Evolutionary conservation across 1,140 invertebrate genomes (phyloP).

Genomic region (Sinella curviseta): DNA sequence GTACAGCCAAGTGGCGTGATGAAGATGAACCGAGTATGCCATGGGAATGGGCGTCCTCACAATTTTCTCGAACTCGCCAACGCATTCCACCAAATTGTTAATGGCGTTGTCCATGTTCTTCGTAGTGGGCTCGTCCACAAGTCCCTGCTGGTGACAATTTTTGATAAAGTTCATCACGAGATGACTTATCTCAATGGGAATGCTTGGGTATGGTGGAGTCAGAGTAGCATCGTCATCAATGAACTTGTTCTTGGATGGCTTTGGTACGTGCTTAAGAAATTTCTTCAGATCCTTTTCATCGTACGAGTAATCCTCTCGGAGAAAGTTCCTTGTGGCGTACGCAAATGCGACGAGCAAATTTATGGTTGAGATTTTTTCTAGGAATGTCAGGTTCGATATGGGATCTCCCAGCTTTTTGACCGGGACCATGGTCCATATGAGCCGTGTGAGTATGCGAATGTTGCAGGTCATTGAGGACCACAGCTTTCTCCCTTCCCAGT

Average conservation of each 20-base stretch:
- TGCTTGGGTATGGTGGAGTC: conserved; percentile 42
- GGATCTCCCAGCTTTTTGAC: conserved; percentile 4
- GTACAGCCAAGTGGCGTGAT: conserved; percentile 23
- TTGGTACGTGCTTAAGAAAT: not conserved
- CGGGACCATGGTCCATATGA: conserved; percentile 40
- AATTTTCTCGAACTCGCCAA: conserved; percentile 9
- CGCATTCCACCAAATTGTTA: conserved; percentile 1
- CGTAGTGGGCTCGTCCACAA: conserved; percentile 29
- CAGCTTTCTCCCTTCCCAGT: conserved; percentile 44
- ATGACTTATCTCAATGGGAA: conserved; percentile 43
- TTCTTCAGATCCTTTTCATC: conserved; percentile 27
- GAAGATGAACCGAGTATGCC: conserved; percentile 19
- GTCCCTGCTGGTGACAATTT: not conserved
- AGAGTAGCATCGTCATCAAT: conserved; percentile 6
- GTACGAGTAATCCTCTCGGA: conserved; percentile 46
- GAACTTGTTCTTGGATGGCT: not conserved
- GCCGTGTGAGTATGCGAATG: conserved; percentile 43
- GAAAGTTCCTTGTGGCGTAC: conserved; percentile 43
- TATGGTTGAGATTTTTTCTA: conserved; percentile 44
- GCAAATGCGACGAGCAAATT: conserved; percentile 46
- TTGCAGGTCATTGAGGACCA: conserved; percentile 44
- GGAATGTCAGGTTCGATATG: conserved; percentile 21
- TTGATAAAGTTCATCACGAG: conserved; percentile 42
- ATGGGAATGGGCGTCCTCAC: conserved; percentile 22
- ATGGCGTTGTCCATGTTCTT: conserved; percentile 37